These are phyloP conservation scores for Trichonephila clavata DNA, from an alignment of 1,140 invertebrate genomes.

Conservation along the genomic window DNA sequence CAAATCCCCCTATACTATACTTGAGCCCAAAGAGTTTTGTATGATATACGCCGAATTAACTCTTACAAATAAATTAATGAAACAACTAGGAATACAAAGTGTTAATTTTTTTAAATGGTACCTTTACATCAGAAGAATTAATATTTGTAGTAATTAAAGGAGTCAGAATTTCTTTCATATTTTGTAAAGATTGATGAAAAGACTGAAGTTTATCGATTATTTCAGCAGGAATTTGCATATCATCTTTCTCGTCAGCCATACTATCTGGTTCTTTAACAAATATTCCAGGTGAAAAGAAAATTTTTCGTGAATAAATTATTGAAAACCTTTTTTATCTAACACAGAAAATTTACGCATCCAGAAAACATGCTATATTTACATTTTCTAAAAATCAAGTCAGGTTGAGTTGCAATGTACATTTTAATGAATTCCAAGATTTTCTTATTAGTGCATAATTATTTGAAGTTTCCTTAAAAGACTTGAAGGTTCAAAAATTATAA, in stretches of 20 bases:
- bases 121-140: constrained; percentile 55
- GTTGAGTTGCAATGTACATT: no score
- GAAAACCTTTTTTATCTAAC: no score
- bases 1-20: no score
- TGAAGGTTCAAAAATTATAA: no score
- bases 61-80: neutral
- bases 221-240: constrained; percentile 49
- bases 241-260: neutral
- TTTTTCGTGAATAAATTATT: neutral
- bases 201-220: constrained; percentile 52
- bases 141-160: constrained; percentile 44
- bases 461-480: no score
- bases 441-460: no score
- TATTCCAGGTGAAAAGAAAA: neutral
- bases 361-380: no score
- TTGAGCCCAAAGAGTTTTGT: no score
- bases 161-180: constrained; percentile 33
- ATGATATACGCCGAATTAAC: no score
- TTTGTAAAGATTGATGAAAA: constrained; percentile 57
- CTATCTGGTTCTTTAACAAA: neutral
- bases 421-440: neutral
- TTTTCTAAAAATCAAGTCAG: no score
- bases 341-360: no score
- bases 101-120: neutral
- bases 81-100: neutral